Evolutionary conservation across 2,888 invertebrate species (phyloP).

Genomic region (Caenorhabditis afra): DNA sequence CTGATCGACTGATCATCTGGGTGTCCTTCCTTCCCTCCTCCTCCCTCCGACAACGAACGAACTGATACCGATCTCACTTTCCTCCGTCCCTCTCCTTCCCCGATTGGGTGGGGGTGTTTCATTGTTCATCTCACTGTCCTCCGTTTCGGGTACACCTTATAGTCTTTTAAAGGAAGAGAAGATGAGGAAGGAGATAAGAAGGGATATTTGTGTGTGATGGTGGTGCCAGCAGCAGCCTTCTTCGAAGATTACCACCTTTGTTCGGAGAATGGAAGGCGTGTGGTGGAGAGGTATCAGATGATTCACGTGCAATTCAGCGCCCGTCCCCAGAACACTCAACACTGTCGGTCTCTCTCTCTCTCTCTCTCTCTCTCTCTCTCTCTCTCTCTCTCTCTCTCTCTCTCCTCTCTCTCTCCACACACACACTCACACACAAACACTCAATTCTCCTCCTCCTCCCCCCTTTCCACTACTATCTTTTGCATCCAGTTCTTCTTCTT

Average conservation of each 20-base stretch:
- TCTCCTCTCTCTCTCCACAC: neutral
- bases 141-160: neutral
- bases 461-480: constrained; percentile 9
- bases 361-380: neutral
- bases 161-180: no score
- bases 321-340: constrained; percentile 47
- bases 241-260: no score
- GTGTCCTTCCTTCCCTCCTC: constrained; percentile 6
- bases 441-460: neutral
- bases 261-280: no score
- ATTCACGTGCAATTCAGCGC: constrained; percentile 44
- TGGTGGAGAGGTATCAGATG: neutral
- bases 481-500: constrained; percentile 5
- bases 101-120: neutral
- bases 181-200: no score
- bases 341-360: neutral
- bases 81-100: no score
- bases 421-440: no score
- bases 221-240: no score
- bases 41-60: no score
- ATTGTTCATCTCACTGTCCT: neutral
- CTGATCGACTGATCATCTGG: constrained; percentile 51
- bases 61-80: neutral
- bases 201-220: no score
- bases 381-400: constrained; percentile 1